Base-by-base conservation (phyloP, 37 sponge, comb jelly and placozoan genomes). In the Beroe forskalii region DNA sequence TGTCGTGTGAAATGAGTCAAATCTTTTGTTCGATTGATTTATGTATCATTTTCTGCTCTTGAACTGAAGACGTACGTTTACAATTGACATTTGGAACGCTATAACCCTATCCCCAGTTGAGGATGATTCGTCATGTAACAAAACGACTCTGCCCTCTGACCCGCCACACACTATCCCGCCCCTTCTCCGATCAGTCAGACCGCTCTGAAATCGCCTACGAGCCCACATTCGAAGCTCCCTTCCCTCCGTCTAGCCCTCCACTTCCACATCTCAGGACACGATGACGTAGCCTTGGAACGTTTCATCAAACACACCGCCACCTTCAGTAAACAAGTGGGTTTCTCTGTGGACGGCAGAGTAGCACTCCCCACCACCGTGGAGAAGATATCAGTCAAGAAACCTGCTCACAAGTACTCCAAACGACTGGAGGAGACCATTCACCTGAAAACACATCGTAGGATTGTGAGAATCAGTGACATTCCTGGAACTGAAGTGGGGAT, bases 401-500 rank as follows among this genome's bases (percentile, higher is more conserved):
- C 86, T 2, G 40, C 86, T 22, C 40, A 80, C 86, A 80, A 44
- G 55, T 80, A 41, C 55, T 44, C 86, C 44, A 80, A 38, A 25
- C 44, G 55, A 1, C 86, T 80, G 28, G 86, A 80, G 2, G 86
- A 80, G 55, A 80, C 86, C 3, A 80, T 80, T 1, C 42, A 43
- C 86, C 86, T 80, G 86, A 80, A 80, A 80, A 80, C 86, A 41
- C 86, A 80, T 37, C 86, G 86, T 4, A 32, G 86, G 55, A 44
- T 80, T 44, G 23, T 80, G 40, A 35, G 86, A 30, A 80, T 80
- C 42, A 80, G 86, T 24, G 48, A 44, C 3, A 37, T 80, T 80
- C 86, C 86, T n/a, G 86, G 86, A 43, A 80, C 86, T 35, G 86
- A 80, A 37, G 86, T 80, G 86, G 86, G 35, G 2, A 80, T 80